Percentiles rank a stretch among this genome's conserved stretches.
phyloP scores from a whole-genome alignment of 1,140 invertebrate species.

The Pseudoatta argentina region DNA sequence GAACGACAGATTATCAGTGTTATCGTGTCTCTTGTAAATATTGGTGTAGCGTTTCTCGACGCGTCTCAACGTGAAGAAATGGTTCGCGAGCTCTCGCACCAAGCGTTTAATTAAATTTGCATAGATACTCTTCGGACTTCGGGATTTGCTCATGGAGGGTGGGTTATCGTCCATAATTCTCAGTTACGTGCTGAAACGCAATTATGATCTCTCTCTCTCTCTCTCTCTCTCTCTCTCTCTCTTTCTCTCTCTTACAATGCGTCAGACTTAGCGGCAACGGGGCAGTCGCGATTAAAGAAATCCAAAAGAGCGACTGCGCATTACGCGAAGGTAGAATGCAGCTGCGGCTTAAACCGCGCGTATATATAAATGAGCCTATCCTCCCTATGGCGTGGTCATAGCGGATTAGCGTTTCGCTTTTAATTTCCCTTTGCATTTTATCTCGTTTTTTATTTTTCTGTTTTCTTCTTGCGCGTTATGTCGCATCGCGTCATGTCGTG shows the following conservation, averaged over 20 bases:
- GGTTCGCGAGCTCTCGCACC: constrained; percentile 22
- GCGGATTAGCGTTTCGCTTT: constrained; percentile 67
- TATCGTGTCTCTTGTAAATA: constrained; percentile 42
- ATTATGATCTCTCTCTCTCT: constrained; percentile 84
- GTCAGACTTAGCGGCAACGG: constrained; percentile 71
- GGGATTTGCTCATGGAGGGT: constrained; percentile 78
- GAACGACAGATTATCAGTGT: constrained; percentile 31
- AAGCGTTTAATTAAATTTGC: constrained; percentile 59
- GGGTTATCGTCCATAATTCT: constrained; percentile 79
- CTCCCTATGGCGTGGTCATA: not conserved
- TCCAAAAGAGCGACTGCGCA: constrained; percentile 31
- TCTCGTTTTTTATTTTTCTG: constrained; percentile 65
- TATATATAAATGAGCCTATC: constrained; percentile 65
- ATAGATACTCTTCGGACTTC: constrained; percentile 79
- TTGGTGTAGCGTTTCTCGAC: constrained; percentile 9
- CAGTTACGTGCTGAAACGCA: constrained; percentile 84
- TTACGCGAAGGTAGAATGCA: constrained; percentile 42
- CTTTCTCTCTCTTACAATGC: constrained; percentile 83
- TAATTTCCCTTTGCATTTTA: constrained; percentile 65
- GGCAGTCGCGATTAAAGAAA: constrained; percentile 65
- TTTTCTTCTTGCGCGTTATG: constrained; percentile 26
- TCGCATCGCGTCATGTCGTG: not conserved
- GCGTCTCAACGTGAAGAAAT: constrained; percentile 15
- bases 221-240: constrained; percentile 80
- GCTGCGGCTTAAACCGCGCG: constrained; percentile 58